Base-by-base conservation (phyloP, 2,888 invertebrate species). In the Scelioninae gen. 2 region DNA sequence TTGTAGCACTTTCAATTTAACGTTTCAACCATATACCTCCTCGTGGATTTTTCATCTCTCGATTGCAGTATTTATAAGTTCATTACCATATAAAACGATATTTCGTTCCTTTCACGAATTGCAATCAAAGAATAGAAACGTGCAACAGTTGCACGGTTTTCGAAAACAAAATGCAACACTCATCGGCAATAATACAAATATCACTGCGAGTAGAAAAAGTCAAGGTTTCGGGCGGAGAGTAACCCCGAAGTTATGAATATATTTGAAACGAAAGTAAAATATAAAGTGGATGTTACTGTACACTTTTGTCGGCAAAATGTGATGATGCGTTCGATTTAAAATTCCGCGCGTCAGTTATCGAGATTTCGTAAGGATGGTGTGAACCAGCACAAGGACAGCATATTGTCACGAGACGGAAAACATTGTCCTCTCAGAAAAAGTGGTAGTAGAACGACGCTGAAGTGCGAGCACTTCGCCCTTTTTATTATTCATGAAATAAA, bases 401-500 rank as follows among this genome's bases (percentile, higher is more conserved):
- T 82, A 83, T 83, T 83, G 83, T 79, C 77, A 82, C 76, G 77
- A 80, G 81, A 82, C 82, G 81, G 82, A 83, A 85, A 85, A 84
- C 83, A 83, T 81, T 79, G 81, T 76, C 78, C 78, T 81, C 80
- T 79, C 73, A 77, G 76, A 75, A 80, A 82, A 81, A 80, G 67
- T 79, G 81, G 81, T 80, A 78, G 81, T 77, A 68, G 55, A 65
- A 52, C 63, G 70, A 57, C 53, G 77, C 69, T 75, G 69, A 72
- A 72, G 46, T 61, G 65, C 39, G 67, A 67, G 73, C 73, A 71
- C 81, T 82, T 81, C 78, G 81, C 77, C 78, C 84, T 82, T 82
- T 84, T 85, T 85, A 85, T 85, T 85, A 85, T 85, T 85, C 85
- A 85, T 85, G 85, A 85, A 84, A 84, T 75, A 78, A 79, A 75